Evolutionary conservation across 1,140 invertebrate species (phyloP), one percentile per base, ranked within the genome.

Genomic region (Drosophila biarmipes): DNA sequence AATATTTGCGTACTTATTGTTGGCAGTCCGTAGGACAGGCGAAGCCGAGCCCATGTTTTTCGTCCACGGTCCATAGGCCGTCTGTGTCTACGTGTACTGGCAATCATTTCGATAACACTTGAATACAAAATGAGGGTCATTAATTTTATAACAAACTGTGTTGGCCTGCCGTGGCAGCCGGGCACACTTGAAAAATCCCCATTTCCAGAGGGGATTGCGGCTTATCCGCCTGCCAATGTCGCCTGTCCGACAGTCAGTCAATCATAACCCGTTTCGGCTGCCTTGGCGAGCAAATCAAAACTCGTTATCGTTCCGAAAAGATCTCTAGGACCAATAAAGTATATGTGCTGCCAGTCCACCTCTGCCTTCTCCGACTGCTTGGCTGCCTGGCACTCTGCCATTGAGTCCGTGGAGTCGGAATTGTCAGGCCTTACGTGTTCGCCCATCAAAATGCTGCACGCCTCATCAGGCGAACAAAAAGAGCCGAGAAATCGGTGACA

Each of bases 111-210:
- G 84, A 89, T 89, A 89, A 89, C 84, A 89, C 84, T 89, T 89
- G 84, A 89, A 89, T 89, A 89, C 85, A 84, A 78, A 89, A 89
- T 89, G 85, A 89, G 84, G 84, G 84, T 89, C 84, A 89, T 89
- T 89, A 89, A 89, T 89, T 89, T 89, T 90, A 89, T 77, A 89
- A 80, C 84, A 84, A 89, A 89, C 82, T 79, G 64, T 73, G 81
- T 68, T 73, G 62, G 67, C 71, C 71, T 43, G 62, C 52, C 52
- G 17, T 42, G 46, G 46, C 46, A 29, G 43, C 11, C 17, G 34
- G 68, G 73, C 69, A 78, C 73, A 78, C 80, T 79, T 73, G 54
- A 69, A 58, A 67, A 37, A 64, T 46, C 45, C 67, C 45, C 37
- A 35, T 34, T 74, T 46, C 27, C 34, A 46, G 45, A 42, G 61